Conservation (phyloP, 2,113 vertebrate genomes). For the Xenopus laevis region DNA sequence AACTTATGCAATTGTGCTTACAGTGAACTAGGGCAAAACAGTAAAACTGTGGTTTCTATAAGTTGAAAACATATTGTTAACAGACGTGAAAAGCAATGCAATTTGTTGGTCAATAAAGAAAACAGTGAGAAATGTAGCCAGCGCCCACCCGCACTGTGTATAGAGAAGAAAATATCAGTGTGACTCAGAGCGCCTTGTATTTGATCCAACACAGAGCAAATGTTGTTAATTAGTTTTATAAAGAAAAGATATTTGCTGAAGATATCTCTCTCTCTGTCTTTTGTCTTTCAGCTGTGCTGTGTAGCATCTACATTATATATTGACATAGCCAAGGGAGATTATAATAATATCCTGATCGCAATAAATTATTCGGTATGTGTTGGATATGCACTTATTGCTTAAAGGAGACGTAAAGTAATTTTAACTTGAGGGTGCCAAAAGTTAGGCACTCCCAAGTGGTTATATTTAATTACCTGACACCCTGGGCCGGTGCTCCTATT, state of each 20-base stretch:
- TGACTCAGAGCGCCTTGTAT: slow-evolving; percentile 1
- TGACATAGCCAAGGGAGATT: no score
- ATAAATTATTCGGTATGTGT: no score
- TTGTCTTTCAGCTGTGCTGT: background rate
- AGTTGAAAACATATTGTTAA: slow-evolving; percentile 35
- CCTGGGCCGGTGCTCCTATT: no score
- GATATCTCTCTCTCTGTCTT: slow-evolving; percentile 3
- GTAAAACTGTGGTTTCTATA: slow-evolving; percentile 14
- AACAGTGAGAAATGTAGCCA: slow-evolving; percentile 25
- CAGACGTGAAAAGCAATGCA: slow-evolving; percentile 20
- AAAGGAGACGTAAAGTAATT: no score
- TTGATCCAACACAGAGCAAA: slow-evolving; percentile 11
- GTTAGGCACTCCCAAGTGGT: no score
- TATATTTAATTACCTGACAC: no score
- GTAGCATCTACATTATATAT: background rate
- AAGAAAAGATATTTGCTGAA: slow-evolving; percentile 6
- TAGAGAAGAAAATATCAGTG: slow-evolving; percentile 6
- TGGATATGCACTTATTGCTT: no score
- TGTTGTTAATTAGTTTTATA: slow-evolving; percentile 22
- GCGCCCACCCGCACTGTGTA: slow-evolving; percentile 32
- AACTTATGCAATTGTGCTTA: slow-evolving; percentile 30
- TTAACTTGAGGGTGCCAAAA: no score
- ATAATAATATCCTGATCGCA: background rate
- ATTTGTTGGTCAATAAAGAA: slow-evolving; percentile 42
- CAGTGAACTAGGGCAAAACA: slow-evolving; percentile 22